A percentile compares a stretch with the other conserved stretches of the same genome.
phyloP scores from a whole-genome alignment of 2,888 invertebrate genomes.

The Furcula furcula region DNA sequence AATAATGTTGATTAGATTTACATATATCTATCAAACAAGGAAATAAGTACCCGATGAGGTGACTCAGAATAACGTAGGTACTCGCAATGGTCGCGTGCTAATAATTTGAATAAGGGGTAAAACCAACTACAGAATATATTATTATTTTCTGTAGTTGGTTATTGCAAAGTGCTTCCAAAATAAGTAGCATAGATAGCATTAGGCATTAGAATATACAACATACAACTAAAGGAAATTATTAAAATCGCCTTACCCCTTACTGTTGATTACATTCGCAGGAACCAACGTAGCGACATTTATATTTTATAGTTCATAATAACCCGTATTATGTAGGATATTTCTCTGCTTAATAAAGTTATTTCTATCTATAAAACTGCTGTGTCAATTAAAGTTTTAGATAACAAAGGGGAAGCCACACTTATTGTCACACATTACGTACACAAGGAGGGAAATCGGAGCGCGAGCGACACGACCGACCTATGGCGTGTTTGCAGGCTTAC shows the following conservation, averaged over 20 bases:
- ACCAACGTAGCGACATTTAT: constrained; percentile 29
- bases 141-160: too few species aligned
- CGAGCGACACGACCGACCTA: constrained; percentile 55
- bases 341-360: constrained; percentile 27
- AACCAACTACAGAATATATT: too few species aligned
- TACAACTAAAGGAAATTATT: neutral
- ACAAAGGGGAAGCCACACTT: constrained; percentile 78
- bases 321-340: constrained; percentile 17
- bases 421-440: constrained; percentile 80
- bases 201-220: neutral
- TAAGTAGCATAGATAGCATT: too few species aligned
- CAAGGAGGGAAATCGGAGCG: constrained; percentile 50
- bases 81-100: too few species aligned
- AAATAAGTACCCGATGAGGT: too few species aligned
- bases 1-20: too few species aligned
- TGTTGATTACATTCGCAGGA: constrained; percentile 34
- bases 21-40: too few species aligned
- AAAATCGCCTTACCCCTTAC: constrained; percentile 40
- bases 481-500: constrained; percentile 61
- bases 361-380: constrained; percentile 49
- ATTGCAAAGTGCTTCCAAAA: too few species aligned
- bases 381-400: constrained; percentile 56
- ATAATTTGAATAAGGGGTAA: too few species aligned
- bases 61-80: too few species aligned
- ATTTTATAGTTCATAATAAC: constrained; percentile 27